Conservation (phyloP, 2,888 invertebrate genomes). For the Dryadula phaetusa region DNA sequence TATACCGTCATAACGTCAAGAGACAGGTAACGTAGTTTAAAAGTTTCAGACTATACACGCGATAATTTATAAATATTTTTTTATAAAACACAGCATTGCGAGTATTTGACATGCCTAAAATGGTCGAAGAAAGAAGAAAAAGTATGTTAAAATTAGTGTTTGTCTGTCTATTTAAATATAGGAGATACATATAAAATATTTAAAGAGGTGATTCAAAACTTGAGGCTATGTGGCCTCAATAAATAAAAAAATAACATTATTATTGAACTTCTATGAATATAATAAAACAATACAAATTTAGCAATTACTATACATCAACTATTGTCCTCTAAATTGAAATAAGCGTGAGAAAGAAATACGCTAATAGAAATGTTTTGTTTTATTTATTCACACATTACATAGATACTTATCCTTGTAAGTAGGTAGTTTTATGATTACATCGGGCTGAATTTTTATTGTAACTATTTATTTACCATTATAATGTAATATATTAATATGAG, state of each 20-base stretch:
- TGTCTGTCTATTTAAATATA: too few species aligned
- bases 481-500: not conserved
- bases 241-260: constrained; percentile 21
- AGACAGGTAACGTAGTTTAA: too few species aligned
- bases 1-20: too few species aligned
- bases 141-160: too few species aligned
- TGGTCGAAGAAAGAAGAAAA: too few species aligned
- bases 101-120: too few species aligned
- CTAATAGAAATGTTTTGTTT: constrained; percentile 19
- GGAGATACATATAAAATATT: not conserved
- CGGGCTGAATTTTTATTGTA: not conserved
- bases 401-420: constrained; percentile 22
- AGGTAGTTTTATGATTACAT: not conserved
- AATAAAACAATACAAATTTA: constrained; percentile 51
- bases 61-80: too few species aligned
- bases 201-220: not conserved
- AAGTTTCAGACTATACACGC: too few species aligned
- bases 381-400: constrained; percentile 15
- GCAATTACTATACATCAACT: constrained; percentile 39
- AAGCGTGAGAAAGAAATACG: constrained; percentile 45
- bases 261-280: constrained; percentile 32
- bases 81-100: too few species aligned
- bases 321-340: constrained; percentile 47
- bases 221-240: not conserved
- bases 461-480: not conserved